A percentile compares a stretch with the other conserved stretches of the same genome.
These are phyloP conservation scores for Clarias batrachus DNA, from an alignment of 2,113 vertebrate genomes.

Conservation along the genomic window DNA sequence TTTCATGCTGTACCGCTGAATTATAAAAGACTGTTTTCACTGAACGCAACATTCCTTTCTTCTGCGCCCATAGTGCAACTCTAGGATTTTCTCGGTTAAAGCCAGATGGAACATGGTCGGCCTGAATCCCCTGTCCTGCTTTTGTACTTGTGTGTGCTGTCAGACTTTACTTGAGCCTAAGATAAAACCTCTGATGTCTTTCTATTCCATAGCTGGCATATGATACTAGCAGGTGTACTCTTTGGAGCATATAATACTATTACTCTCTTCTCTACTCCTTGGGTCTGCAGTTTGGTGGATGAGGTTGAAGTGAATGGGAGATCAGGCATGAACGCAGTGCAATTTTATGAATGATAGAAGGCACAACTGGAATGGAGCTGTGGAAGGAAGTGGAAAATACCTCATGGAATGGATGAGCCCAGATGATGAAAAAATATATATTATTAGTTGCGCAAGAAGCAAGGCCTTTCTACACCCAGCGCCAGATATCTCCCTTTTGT, in stretches of 20 bases:
- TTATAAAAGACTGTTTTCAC: neutral
- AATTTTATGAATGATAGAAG: constrained; percentile 28
- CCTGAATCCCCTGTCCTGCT: constrained; percentile 18
- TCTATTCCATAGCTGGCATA: constrained; percentile 60
- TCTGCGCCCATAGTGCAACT: constrained; percentile 52
- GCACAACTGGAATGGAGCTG: constrained; percentile 50
- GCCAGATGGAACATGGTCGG: constrained; percentile 46
- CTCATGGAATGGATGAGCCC: constrained; percentile 55
- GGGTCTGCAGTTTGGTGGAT: constrained; percentile 67
- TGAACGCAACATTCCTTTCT: constrained; percentile 37
- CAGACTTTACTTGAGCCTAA: constrained; percentile 60
- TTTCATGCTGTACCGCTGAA: constrained; percentile 25
- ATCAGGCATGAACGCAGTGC: constrained; percentile 44
- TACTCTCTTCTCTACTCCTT: constrained; percentile 66
- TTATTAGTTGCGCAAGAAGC: constrained; percentile 65
- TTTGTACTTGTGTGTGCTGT: constrained; percentile 63
- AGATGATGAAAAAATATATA: constrained; percentile 56
- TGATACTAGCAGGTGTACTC: constrained; percentile 64
- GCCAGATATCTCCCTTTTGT: constrained; percentile 61
- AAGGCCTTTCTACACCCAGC: constrained; percentile 51
- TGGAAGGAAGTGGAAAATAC: constrained; percentile 57
- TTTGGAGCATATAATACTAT: neutral
- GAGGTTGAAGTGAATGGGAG: constrained; percentile 58
- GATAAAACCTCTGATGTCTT: constrained; percentile 59
- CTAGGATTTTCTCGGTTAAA: constrained; percentile 59